These are phyloP conservation scores for Ornithorhynchus anatinus DNA, from an alignment of 2,113 vertebrate genomes.

Conservation along the genomic window DNA sequence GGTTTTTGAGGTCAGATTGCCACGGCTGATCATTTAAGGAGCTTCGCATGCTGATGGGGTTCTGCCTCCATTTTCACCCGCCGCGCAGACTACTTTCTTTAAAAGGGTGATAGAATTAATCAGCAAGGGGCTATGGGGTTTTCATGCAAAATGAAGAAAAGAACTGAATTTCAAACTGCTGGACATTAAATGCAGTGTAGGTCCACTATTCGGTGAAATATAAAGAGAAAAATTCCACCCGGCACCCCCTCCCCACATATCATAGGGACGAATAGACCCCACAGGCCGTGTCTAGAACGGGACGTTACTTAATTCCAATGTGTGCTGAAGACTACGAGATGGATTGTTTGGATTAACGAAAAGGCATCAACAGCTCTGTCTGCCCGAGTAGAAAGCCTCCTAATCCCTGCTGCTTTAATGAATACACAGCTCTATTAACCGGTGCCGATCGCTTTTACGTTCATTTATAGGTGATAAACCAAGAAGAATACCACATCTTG, in stretches of 20 bases:
- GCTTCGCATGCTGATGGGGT: slow-evolving; percentile 42
- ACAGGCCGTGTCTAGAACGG: not conserved
- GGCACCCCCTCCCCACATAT: not conserved
- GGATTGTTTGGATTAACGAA: too few species aligned
- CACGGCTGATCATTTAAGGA: slow-evolving; percentile 12
- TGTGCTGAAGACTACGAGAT: too few species aligned
- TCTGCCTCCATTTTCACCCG: slow-evolving; percentile 44
- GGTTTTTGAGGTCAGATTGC: too few species aligned
- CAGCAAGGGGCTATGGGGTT: slow-evolving; percentile 14
- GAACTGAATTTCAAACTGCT: slow-evolving; percentile 47
- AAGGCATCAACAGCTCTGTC: too few species aligned
- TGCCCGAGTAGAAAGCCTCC: too few species aligned
- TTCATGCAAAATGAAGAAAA: slow-evolving; percentile 45
- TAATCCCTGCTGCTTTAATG: too few species aligned
- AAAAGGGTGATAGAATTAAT: slow-evolving; percentile 51
- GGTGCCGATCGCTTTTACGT: too few species aligned
- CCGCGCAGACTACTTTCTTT: slow-evolving; percentile 31
- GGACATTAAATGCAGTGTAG: too few species aligned
- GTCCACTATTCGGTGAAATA: not conserved
- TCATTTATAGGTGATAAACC: too few species aligned
- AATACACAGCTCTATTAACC: too few species aligned
- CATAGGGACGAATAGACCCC: not conserved
- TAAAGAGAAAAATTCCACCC: not conserved
- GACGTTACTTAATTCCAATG: too few species aligned
- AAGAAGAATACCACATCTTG: too few species aligned